Evolutionary conservation across 2,113 vertebrate species (phyloP).

Genomic region (Ceyx margarethae): DNA sequence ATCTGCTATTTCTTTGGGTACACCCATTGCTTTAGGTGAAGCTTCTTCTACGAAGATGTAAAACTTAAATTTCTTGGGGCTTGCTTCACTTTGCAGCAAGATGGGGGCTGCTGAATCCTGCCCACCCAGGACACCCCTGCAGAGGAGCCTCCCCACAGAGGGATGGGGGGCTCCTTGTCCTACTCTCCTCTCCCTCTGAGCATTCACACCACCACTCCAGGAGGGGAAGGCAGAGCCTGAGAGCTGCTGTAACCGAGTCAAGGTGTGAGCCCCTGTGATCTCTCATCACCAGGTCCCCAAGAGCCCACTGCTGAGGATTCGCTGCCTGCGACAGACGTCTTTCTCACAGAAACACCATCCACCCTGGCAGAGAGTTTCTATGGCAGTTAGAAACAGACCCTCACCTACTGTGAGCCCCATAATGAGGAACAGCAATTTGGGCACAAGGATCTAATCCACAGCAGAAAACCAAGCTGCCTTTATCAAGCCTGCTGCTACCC

Average conservation of each 20-base stretch:
- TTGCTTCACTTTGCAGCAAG: not conserved
- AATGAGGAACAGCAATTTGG: not conserved
- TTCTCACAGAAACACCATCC: not conserved
- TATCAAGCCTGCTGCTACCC: not conserved
- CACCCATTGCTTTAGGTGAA: not conserved
- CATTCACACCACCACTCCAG: not conserved
- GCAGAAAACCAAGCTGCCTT: not conserved
- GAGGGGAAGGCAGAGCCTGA: not conserved
- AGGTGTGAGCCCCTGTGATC: not conserved
- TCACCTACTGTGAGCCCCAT: not conserved
- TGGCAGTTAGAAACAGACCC: not conserved
- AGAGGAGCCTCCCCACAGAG: not conserved
- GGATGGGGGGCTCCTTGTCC: not conserved
- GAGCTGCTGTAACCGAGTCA: fast-evolving
- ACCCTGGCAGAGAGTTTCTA: not conserved
- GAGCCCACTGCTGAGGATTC: not conserved
- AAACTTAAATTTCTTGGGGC: not conserved
- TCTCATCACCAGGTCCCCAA: fast-evolving
- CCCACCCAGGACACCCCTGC: fast-evolving
- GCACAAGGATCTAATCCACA: not conserved
- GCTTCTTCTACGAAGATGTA: not conserved
- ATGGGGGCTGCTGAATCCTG: not conserved
- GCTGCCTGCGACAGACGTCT: fast-evolving
- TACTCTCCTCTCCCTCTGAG: fast-evolving
- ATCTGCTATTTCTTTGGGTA: not conserved